Base-by-base conservation (phyloP, 2,797 vertebrate species). In the Labroides dimidiatus region DNA sequence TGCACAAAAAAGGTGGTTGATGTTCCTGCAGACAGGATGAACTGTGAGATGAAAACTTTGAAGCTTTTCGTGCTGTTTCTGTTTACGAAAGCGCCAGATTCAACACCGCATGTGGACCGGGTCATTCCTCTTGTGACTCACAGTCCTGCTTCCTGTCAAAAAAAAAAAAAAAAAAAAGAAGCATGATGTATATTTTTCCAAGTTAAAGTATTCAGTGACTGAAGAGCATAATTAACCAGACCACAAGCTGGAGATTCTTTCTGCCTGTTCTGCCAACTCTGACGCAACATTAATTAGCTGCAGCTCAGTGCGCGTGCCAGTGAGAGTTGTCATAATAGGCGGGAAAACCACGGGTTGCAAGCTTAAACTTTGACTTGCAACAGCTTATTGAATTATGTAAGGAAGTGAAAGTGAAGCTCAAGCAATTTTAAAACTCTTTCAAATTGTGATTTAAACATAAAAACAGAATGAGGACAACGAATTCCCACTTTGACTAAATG, bases 281-380 rank as follows among this genome's bases (percentile, higher is more conserved):
- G 19, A 52, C 43, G 63, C 45, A 65, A 65, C 19, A 20, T 55
- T 45, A 56, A 72, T 68, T 59, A 62, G 33, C 54, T 23, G 10
- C 41, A 59, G 72, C 50, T 68, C 37, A 67, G 49, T 51, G 36
- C 36, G 45, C 51, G 20, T 54, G 44, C 36, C 6, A 8, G 13
- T 52, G 20, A 52, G 47, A 48, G 50, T 37, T n/a, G 39, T 52
- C 50, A 50, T 50, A 13, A 59, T 11, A 59, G 30, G 39, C 58
- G 47, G 20, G 16, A 56, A 41, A 19, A 39, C 24, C 42, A 55
- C 37, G 6, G 19, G 17, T 19, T 3, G 16, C n/a, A 33, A 30
- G 47, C 50, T 13, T 21, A 14, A 37, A 48, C 36, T 49, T n/a
- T 17, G 37, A 54, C 8, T 17, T 16, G 15, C 2, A 30, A 17